phyloP scores from a whole-genome alignment of 2,888 invertebrate species.

The Quadriops clusia region DNA sequence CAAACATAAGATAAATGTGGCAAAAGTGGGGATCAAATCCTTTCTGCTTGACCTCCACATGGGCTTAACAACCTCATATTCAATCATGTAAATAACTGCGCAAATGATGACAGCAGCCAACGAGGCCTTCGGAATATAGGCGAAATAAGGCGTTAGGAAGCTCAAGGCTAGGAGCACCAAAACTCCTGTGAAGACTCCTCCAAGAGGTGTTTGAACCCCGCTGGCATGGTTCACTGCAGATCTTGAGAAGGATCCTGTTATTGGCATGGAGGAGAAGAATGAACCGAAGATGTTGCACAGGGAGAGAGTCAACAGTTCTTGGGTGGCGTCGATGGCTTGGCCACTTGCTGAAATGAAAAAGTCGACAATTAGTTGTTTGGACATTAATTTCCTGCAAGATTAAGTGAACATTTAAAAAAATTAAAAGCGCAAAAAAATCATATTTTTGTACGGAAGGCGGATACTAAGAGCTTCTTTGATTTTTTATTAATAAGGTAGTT shows the following conservation, averaged over 20 bases:
- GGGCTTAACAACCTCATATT: constrained; percentile 76
- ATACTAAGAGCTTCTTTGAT: too few relatives aligned
- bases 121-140: constrained; percentile 79
- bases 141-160: constrained; percentile 79
- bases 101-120: constrained; percentile 88
- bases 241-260: constrained; percentile 79
- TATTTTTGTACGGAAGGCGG: not conserved
- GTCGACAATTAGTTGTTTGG: constrained; percentile 2
- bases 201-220: constrained; percentile 80
- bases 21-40: constrained; percentile 68
- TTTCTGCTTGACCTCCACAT: constrained; percentile 75
- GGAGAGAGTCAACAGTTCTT: constrained; percentile 78
- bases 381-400: constrained; percentile 6
- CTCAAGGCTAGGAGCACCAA: constrained; percentile 75
- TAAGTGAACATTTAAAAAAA: not conserved
- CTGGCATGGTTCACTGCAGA: constrained; percentile 94
- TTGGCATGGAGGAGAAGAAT: constrained; percentile 82
- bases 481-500: too few relatives aligned
- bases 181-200: constrained; percentile 71
- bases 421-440: not conserved
- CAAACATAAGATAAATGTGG: constrained; percentile 74
- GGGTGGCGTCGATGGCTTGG: constrained; percentile 74
- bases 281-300: constrained; percentile 77
- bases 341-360: constrained; percentile 50
- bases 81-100: constrained; percentile 91